Conservation (phyloP, 2,888 invertebrate genomes). For the Pristionchus fissidentatus region DNA sequence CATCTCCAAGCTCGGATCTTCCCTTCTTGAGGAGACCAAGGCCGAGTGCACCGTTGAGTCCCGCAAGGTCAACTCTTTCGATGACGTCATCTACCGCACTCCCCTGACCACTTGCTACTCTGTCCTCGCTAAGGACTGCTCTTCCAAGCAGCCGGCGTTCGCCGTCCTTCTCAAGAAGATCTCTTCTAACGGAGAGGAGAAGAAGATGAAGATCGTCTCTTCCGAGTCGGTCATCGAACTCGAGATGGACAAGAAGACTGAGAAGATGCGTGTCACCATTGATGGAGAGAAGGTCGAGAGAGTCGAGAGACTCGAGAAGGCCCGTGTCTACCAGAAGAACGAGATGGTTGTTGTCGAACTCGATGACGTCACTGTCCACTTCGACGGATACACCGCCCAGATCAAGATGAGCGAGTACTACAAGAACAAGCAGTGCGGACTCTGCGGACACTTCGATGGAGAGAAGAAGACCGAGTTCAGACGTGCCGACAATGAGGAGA, state of each 20-base stretch:
- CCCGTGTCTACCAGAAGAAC: neutral
- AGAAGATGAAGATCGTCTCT: slow-evolving; percentile 51
- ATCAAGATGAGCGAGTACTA: slow-evolving; percentile 35
- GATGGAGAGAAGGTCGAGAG: slow-evolving; percentile 44
- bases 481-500: slow-evolving; percentile 53
- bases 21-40: slow-evolving; percentile 50
- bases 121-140: slow-evolving; percentile 75
- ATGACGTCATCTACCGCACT: slow-evolving; percentile 57
- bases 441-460: slow-evolving; percentile 54
- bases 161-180: slow-evolving; percentile 71
- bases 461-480: slow-evolving; percentile 52
- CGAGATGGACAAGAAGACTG: slow-evolving; percentile 47
- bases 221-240: slow-evolving; percentile 47
- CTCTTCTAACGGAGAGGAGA: slow-evolving; percentile 46
- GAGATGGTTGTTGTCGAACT: slow-evolving; percentile 54
- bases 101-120: slow-evolving; percentile 68
- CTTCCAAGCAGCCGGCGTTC: slow-evolving; percentile 58
- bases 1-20: slow-evolving; percentile 36
- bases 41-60: slow-evolving; percentile 54
- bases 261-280: slow-evolving; percentile 56
- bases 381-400: slow-evolving; percentile 44
- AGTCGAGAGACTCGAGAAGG: neutral
- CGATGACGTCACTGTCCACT: slow-evolving; percentile 46
- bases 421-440: slow-evolving; percentile 52
- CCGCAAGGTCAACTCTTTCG: slow-evolving; percentile 70